Evolutionary conservation across 2,888 invertebrate genomes (phyloP), one percentile per base, ranked within the genome.

Genomic region (Drosophila affinis): DNA sequence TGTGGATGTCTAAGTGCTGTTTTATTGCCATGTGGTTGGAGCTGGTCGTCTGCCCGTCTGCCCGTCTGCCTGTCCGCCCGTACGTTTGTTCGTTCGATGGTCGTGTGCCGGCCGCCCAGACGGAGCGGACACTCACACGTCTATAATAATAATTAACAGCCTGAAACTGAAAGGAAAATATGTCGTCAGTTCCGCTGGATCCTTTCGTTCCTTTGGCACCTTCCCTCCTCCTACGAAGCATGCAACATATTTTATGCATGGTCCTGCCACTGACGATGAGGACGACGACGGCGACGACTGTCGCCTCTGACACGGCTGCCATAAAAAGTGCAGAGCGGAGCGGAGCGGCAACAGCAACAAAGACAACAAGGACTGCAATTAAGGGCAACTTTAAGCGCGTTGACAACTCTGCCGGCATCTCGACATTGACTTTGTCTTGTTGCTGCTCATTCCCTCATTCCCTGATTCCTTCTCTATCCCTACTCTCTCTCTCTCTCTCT

Each of bases 131-230:
- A 69, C 81, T 79, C 89, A 87, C 87, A 90, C 89, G 90, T 87
- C 90, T 84, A 89, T 89, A 89, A 90, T 88, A 90, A 90, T 90
- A 90, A 90, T 90, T 90, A 90, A 90, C 90, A 88, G 90, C 86
- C 83, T 88, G 81, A 79, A 87, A 84, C 79, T 71, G 69, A 69
- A 61, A 64, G 75, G 67, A 77, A 78, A 75, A 75, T 75, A 75
- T 75, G 74, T 74, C 69, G 74, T 60, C 69, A 56, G 65, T 53
- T 51, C 47, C 62, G 46, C 46, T 59, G 53, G 29, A 29, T 29
- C 29, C 29, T 29, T 44, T n/a, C 45, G 32, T 10, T 21, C 21
- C 14, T 1, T 12, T 47, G 18, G 9, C 12, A 7, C 34, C 75
- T 63, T 24, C 78, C 71, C 7, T 27, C 75, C 65, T 27, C 78